Evolutionary conservation across 2,888 invertebrate species (phyloP), one percentile per base, ranked within the genome.

Genomic region (Strigamia transsilvanica): DNA sequence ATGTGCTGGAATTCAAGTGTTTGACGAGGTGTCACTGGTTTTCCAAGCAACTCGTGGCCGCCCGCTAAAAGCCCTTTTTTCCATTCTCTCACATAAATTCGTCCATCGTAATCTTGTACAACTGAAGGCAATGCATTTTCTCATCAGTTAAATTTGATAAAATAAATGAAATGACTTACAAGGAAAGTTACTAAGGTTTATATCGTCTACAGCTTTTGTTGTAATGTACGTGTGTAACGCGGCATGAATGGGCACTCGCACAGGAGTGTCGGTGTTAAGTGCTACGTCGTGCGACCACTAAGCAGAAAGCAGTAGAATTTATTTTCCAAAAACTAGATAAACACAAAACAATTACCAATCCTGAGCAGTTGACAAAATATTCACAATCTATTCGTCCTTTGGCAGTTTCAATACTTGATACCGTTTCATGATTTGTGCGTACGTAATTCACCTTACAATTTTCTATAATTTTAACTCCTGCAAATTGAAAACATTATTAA

Each of bases 361-460:
- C 93, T 82, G 92, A 91, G 87, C 92, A 92, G 87, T 93, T 93
- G 73, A 93, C 91, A 86, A 92, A 91, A 88, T 91, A 91, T 88
- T 92, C 91, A 86, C 92, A 92, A 51, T 87, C 86, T 73, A 92
- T 89, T 80, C 87, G 88, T 32, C 93, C 93, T 82, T 87, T 87
- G 80, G 90, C 90, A 0, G 93, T 93, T 83, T 90, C 89, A 2
- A 93, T 91, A 41, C 90, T 90, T 83, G 90, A 89, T 7, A 93
- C 91, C 83, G 88, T 85, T 56, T 89, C 88, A 85, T 91, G 90
- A 84, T 91, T 89, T 10, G 92, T 91, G 2, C 90, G 85, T 13
- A 93, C 90, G 85, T 90, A 88, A 79, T 90, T 86, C 18, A 93
- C 90, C 80, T 87, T 86, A 82, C 92, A 92, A 83, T 91, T 88